Percentiles rank a stretch among this genome's conserved stretches.
phyloP scores from a whole-genome alignment of 2,888 invertebrate genomes.

The Limnephilus rhombicus region DNA sequence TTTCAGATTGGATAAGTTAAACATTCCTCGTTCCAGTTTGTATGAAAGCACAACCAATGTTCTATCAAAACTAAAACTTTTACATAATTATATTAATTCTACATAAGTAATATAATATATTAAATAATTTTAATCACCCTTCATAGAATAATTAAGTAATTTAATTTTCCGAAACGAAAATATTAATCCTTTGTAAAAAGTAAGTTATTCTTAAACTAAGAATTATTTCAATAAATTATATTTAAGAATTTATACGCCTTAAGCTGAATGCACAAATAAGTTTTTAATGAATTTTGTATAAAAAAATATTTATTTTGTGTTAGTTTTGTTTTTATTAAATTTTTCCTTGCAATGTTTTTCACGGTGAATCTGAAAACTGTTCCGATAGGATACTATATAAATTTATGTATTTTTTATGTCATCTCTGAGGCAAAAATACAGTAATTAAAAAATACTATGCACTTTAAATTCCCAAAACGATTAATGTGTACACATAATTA shows the following conservation, averaged over 20 bases:
- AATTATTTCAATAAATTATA: slow-evolving; percentile 40
- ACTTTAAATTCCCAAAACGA: too few relatives aligned
- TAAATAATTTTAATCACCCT: slow-evolving; percentile 22
- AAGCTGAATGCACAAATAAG: slow-evolving; percentile 59
- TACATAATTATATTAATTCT: slow-evolving; percentile 13
- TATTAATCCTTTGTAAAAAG: slow-evolving; percentile 47
- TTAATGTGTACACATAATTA: too few relatives aligned
- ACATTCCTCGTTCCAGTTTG: slow-evolving; percentile 21
- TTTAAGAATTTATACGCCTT: slow-evolving; percentile 65
- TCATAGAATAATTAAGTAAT: slow-evolving; percentile 44
- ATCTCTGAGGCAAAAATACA: too few relatives aligned
- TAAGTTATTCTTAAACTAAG: slow-evolving; percentile 47
- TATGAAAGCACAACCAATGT: slow-evolving; percentile 43
- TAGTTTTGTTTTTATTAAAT: slow-evolving; percentile 51
- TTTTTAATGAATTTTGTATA: slow-evolving; percentile 60
- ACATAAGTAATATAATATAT: slow-evolving; percentile 18
- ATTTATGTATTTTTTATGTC: neutral
- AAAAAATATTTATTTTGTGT: slow-evolving; percentile 42
- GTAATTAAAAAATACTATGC: too few relatives aligned
- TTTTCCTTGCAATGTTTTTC: slow-evolving; percentile 12
- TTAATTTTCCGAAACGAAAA: slow-evolving; percentile 54
- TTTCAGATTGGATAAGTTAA: slow-evolving; percentile 50
- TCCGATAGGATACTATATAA: neutral
- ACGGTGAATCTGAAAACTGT: neutral
- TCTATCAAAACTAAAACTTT: slow-evolving; percentile 33